phyloP scores from a whole-genome alignment of 2,113 vertebrate genomes.

The Oreochromis niloticus region DNA sequence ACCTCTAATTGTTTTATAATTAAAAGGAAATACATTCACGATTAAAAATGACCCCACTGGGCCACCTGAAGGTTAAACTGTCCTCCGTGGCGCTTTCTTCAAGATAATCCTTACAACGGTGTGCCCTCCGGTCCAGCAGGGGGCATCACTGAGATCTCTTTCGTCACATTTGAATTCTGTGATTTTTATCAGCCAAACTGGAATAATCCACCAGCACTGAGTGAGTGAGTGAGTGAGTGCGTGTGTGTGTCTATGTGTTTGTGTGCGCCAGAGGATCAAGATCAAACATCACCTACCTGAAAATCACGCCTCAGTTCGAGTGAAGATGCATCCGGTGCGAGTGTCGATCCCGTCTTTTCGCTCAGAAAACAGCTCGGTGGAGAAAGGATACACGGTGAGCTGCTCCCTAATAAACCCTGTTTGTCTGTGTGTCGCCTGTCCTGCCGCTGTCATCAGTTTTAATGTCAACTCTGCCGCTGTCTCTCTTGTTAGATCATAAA shows the following conservation, averaged over 20 bases:
- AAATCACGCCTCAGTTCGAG: background rate
- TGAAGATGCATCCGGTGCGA: slow-evolving; percentile 71
- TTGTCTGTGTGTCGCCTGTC: background rate
- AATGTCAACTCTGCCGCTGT: background rate
- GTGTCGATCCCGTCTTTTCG: slow-evolving; percentile 92
- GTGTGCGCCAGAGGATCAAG: background rate
- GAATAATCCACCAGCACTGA: background rate
- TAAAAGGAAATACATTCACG: background rate
- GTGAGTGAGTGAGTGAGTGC: background rate
- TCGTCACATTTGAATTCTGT: background rate
- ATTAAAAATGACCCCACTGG: background rate
- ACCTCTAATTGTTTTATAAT: background rate
- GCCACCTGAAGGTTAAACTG: background rate
- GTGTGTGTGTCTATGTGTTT: background rate
- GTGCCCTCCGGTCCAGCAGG: slow-evolving; percentile 33
- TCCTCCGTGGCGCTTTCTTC: background rate
- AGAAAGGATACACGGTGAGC: slow-evolving; percentile 93
- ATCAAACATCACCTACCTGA: background rate
- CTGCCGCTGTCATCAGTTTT: slow-evolving; percentile 8
- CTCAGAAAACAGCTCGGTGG: slow-evolving; percentile 84
- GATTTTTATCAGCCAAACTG: slow-evolving; percentile 36
- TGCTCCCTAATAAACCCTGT: background rate
- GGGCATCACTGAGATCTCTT: background rate
- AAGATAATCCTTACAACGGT: background rate
- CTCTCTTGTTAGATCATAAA: background rate